These are phyloP conservation scores for Propithecus perrieri DNA, from an alignment of 2,797 vertebrate species.

Conservation along the genomic window DNA sequence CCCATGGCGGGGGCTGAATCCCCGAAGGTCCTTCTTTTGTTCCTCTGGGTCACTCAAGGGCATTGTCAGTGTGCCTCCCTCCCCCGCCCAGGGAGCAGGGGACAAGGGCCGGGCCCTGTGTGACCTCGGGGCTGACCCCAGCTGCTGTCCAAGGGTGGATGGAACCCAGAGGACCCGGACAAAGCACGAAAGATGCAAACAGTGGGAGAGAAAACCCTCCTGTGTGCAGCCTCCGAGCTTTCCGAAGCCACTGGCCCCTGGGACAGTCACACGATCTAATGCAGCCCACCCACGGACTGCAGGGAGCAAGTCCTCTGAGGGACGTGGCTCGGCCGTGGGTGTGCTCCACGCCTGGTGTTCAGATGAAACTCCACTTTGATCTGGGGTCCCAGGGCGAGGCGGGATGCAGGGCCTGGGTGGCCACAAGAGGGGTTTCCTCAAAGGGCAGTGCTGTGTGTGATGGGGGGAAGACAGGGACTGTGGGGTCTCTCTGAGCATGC, in stretches of 20 bases:
- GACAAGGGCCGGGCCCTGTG: background rate
- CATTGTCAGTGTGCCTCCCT: too few relatives aligned
- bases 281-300: accelerated
- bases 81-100: background rate
- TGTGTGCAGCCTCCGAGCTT: too few relatives aligned
- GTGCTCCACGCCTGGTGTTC: background rate
- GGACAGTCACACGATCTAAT: accelerated
- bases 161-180: background rate
- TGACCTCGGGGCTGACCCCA: background rate
- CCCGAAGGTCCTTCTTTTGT: background rate
- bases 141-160: background rate
- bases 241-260: background rate
- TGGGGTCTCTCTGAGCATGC: background rate
- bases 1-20: accelerated
- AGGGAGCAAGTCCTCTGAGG: background rate
- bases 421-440: too few relatives aligned
- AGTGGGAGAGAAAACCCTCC: background rate
- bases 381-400: background rate
- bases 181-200: background rate
- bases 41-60: background rate
- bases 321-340: accelerated
- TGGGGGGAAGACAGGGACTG: too few relatives aligned
- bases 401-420: accelerated
- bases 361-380: background rate
- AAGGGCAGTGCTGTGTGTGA: too few relatives aligned